Evolutionary conservation across 2,888 invertebrate species (phyloP).

Genomic region (Bellardia pandia): DNA sequence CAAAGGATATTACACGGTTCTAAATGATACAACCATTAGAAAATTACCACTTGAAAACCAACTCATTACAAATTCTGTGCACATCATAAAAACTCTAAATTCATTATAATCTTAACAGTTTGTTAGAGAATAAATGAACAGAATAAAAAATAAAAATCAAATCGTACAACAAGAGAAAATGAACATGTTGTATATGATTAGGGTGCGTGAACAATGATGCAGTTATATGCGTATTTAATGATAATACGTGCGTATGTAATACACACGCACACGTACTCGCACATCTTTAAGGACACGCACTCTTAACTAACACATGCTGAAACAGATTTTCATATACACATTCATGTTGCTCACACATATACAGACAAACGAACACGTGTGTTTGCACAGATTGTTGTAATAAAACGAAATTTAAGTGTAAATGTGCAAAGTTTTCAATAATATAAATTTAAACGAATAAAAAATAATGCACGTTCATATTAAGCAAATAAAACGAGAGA

Average conservation of each 20-base stretch:
- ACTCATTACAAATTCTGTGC: constrained; percentile 45
- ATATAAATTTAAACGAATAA: constrained; percentile 46
- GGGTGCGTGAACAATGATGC: constrained; percentile 44
- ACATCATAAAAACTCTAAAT: constrained; percentile 55
- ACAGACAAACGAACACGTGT: not conserved
- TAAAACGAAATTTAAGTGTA: constrained; percentile 51
- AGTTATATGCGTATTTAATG: constrained; percentile 73
- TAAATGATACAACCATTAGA: not conserved
- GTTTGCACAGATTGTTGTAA: constrained; percentile 4
- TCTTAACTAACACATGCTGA: constrained; percentile 43
- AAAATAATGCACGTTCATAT: constrained; percentile 46
- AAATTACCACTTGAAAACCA: not conserved
- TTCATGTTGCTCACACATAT: not conserved
- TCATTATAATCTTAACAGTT: constrained; percentile 60
- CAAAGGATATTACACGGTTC: no score
- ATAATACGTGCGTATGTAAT: constrained; percentile 73
- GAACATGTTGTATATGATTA: constrained; percentile 42
- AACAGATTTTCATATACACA: constrained; percentile 60
- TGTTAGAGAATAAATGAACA: constrained; percentile 14
- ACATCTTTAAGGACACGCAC: constrained; percentile 23
- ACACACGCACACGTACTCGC: constrained; percentile 22
- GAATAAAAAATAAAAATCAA: constrained; percentile 4
- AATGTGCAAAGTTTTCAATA: constrained; percentile 63
- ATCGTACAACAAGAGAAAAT: not conserved
- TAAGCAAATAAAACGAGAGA: constrained; percentile 33